Evolutionary conservation across 2,113 vertebrate species (phyloP).

Genomic region (Oryzias woworae): DNA sequence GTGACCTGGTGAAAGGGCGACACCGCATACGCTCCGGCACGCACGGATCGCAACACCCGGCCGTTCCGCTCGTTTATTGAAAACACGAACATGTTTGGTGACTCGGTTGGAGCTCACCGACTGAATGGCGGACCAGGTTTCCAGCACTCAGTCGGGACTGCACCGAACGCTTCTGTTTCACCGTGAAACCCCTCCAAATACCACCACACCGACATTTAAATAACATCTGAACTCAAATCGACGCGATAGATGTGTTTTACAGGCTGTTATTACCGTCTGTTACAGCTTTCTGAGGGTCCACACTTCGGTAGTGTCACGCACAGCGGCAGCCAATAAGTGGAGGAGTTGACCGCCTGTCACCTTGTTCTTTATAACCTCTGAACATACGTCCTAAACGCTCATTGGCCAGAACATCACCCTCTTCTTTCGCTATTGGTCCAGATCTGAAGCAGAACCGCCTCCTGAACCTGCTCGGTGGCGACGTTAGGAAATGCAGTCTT

Average conservation of each 20-base stretch:
- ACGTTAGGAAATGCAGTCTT: neutral
- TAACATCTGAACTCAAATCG: accelerated
- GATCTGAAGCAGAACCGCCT: neutral
- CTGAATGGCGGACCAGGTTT: no score
- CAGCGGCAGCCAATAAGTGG: slow-evolving; percentile 59
- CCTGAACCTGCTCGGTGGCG: slow-evolving; percentile 5
- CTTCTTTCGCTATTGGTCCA: slow-evolving; percentile 30
- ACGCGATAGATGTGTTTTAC: accelerated
- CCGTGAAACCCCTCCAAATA: neutral
- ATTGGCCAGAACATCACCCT: slow-evolving; percentile 57
- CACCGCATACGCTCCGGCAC: no score
- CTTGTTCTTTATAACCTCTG: slow-evolving; percentile 76
- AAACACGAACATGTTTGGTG: no score
- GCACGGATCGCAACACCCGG: no score
- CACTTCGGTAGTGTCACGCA: slow-evolving; percentile 15
- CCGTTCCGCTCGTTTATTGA: no score
- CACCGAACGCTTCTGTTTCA: no score
- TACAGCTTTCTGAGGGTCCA: slow-evolving; percentile 52
- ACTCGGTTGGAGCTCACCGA: no score
- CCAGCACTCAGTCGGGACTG: no score
- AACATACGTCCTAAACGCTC: slow-evolving; percentile 65
- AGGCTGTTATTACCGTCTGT: slow-evolving; percentile 58
- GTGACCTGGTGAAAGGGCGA: no score
- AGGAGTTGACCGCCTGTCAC: slow-evolving; percentile 54
- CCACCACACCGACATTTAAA: neutral